Base-by-base conservation (phyloP, 2,888 invertebrate genomes). In the Dilophus febrilis region DNA sequence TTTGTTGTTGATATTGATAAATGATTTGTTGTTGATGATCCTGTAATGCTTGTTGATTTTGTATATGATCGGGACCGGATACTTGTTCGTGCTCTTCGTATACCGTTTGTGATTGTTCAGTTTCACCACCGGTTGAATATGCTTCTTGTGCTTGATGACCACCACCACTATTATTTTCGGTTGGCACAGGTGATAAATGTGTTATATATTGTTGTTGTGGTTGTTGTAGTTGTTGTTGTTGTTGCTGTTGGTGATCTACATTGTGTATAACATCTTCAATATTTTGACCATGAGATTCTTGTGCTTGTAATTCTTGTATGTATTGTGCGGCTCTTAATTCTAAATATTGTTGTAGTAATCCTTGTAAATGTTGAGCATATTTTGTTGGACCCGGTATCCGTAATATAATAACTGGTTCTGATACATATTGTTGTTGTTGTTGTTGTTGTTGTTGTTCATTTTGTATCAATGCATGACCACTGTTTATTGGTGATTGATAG, bases 311-410 rank as follows among this genome's bases (percentile, higher is more conserved):
- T 37, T 57, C 49, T 8, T 52, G 57, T 11, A 63, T 45, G 41
- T 59, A 62, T 44, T 63, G 60, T 0, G 58, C 53, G 4, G 62
- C 62, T 3, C 62, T 54, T 35, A 61, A 53, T 48, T 63, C 61
- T 10, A 63, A 45, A 42, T 63, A 63, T 38, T 58, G 59, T 41
- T 63, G 62, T 6, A 63, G 48, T 14, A 63, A 48, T 3, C 52
- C 48, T 45, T 63, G 63, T 44, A 63, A 48, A 45, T 62, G 62
- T 0, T 57, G 47, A 3, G 63, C 61, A 40, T 63, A 63, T 41
- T 63, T 62, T 11, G 55, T 50, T 3, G 63, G 61, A 1, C 62
- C 63, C 0, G 62, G 62, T 38, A 63, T 58, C 6, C 58, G 53
- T 10, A 63, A 45, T 0, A 63, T 57, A 36, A 63, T 63, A 3